Conservation (phyloP, 2,797 vertebrate genomes). For the Psittacula derbiana region DNA sequence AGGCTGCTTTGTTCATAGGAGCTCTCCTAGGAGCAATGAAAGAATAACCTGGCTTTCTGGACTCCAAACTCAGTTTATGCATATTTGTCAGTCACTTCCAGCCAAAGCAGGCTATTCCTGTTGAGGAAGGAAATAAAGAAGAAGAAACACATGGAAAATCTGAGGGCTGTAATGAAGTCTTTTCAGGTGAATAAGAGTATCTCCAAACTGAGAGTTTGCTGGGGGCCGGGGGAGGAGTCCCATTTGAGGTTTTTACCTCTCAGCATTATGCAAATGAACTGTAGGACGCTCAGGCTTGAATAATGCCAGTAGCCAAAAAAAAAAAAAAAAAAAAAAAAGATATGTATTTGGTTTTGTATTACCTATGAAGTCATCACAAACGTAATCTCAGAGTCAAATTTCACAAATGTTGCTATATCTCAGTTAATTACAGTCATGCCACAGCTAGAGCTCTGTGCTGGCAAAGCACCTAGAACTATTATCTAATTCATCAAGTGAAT, state of each 20-base stretch:
- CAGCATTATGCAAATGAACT: not conserved
- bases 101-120: not conserved
- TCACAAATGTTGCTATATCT: not conserved
- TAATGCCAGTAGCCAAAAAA: not conserved
- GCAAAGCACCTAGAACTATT: not conserved
- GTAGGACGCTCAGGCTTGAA: not conserved
- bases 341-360: not conserved
- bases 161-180: not conserved
- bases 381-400: not conserved
- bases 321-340: not conserved
- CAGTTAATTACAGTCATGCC: not conserved
- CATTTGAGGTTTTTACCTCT: not conserved
- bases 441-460: not conserved
- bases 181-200: not conserved
- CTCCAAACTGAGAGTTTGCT: not conserved
- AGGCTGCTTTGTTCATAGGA: not conserved
- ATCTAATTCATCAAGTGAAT: not conserved
- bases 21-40: not conserved
- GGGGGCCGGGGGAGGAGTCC: rapidly evolving
- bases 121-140: not conserved
- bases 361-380: not conserved
- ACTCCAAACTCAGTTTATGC: not conserved
- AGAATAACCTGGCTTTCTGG: not conserved
- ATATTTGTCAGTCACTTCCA: not conserved
- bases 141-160: not conserved